Base-by-base conservation (phyloP, 2,888 invertebrate species). In the Papilio demoleus region DNA sequence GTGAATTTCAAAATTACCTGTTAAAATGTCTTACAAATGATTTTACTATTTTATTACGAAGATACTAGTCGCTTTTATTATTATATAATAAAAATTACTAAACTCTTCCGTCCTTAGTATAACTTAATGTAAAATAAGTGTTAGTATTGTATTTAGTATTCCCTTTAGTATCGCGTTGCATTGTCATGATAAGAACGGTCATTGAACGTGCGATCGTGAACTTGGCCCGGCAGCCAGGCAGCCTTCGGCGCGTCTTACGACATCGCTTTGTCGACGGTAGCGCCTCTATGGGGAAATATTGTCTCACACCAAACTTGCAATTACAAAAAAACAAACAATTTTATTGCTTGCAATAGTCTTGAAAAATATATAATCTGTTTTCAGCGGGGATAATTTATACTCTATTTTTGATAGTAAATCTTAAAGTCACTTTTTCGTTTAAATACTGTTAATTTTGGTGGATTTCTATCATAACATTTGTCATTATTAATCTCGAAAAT, bases 161-260 rank as follows among this genome's bases (percentile, higher is more conserved):
- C 71, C 73, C 74, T 75, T 74, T 73, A 38, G 74, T 75, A 81
- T 77, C 79, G 84, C 80, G 84, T 86, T 88, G 86, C 89, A 90
- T 88, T 82, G 85, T 70, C 74, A 78, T 88, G 88, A 88, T 89
- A 88, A 88, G 77, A 81, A 79, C 88, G 90, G 90, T 86, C 89
- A 86, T 81, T 86, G 89, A 85, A 85, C 85, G 79, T 38, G 70
- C 77, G 83, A 77, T 82, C 87, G 77, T 90, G 90, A 91, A 90
- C 90, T 90, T 90, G 90, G 79, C 79, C 78, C 76, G 72, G n/a
- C n/a, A n/a, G n/a, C n/a, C n/a, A n/a, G 75, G 31, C 81, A 85
- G 87, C 89, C 89, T 88, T 88, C 88, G 81, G 19, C 47, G 45
- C 66, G 42, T 56, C 68, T 68, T 59, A 64, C 68, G 64, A 64